A percentile compares a stretch with the other conserved stretches of the same genome.
These are phyloP conservation scores for Cinara cedri DNA, from an alignment of 2,888 invertebrate genomes.

Conservation along the genomic window DNA sequence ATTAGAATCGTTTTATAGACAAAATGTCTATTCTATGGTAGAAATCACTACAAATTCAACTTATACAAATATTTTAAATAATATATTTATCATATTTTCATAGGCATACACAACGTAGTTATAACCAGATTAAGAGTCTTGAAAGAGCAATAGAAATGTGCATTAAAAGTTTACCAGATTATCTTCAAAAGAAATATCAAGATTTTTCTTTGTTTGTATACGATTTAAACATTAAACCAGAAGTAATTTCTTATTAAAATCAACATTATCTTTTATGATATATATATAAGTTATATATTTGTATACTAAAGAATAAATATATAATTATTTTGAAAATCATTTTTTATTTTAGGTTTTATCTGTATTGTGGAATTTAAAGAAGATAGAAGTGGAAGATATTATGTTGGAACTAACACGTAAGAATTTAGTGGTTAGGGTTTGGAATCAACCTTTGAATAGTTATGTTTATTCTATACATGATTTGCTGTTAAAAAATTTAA, in stretches of 20 bases:
- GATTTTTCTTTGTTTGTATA: slow-evolving; percentile 73
- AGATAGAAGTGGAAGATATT: slow-evolving; percentile 68
- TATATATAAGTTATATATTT: not conserved
- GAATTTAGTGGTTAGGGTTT: slow-evolving; percentile 71
- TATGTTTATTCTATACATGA: slow-evolving; percentile 77
- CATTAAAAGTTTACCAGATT: slow-evolving; percentile 67
- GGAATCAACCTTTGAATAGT: slow-evolving; percentile 68
- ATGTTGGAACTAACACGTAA: slow-evolving; percentile 72
- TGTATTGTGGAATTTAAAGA: slow-evolving; percentile 65
- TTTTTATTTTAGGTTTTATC: slow-evolving; percentile 65
- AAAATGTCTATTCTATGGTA: too few relatives aligned
- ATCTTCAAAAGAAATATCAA: slow-evolving; percentile 67
- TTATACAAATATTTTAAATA: not conserved
- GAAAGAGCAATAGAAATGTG: slow-evolving; percentile 68
- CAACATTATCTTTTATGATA: not conserved
- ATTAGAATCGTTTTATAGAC: too few relatives aligned
- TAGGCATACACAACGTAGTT: slow-evolving; percentile 34
- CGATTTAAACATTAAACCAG: slow-evolving; percentile 72
- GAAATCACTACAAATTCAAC: too few relatives aligned
- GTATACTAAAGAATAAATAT: not conserved
- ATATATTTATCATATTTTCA: slow-evolving; percentile 12
- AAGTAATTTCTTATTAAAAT: slow-evolving; percentile 58
- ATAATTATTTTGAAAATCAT: slow-evolving; percentile 40
- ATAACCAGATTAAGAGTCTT: slow-evolving; percentile 33
- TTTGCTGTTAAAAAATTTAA: slow-evolving; percentile 71